Evolutionary conservation across 2,797 vertebrate species (phyloP).

Genomic region (Chelmon rostratus): DNA sequence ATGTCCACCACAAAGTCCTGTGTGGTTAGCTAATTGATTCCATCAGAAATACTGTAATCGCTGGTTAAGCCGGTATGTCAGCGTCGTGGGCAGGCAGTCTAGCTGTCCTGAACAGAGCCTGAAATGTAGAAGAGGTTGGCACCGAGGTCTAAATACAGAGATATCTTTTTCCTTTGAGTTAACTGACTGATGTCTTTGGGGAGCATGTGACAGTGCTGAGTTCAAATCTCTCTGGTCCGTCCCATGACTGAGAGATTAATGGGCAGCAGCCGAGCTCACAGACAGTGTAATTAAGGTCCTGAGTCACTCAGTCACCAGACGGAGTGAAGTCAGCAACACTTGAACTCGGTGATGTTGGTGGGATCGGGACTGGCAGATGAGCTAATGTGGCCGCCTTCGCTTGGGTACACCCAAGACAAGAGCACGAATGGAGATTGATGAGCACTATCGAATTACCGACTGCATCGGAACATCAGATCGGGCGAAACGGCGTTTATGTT

Average conservation of each 20-base stretch:
- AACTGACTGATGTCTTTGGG: constrained; percentile 28
- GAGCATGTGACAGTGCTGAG: constrained; percentile 16
- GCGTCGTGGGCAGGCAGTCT: constrained; percentile 21
- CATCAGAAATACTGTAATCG: constrained; percentile 69
- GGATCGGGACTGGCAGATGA: constrained; percentile 63
- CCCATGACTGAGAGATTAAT: constrained; percentile 79
- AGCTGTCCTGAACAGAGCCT: constrained; percentile 25
- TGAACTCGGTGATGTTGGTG: constrained; percentile 60
- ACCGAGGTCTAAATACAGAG: constrained; percentile 1
- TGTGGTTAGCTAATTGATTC: constrained; percentile 74
- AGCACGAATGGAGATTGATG: constrained; percentile 68
- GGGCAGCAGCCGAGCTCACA: constrained; percentile 79
- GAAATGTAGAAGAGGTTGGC: constrained; percentile 32
- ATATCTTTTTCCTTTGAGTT: constrained; percentile 44
- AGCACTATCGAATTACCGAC: constrained; percentile 40
- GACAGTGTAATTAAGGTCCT: constrained; percentile 86
- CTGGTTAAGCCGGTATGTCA: constrained; percentile 29
- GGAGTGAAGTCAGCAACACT: constrained; percentile 80
- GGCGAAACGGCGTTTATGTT: constrained; percentile 22
- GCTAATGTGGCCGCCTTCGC: constrained; percentile 61
- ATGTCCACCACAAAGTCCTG: constrained; percentile 68
- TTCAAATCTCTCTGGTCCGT: constrained; percentile 52
- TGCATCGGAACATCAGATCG: constrained; percentile 38
- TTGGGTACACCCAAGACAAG: constrained; percentile 61
- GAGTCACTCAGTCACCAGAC: constrained; percentile 83